phyloP scores from a whole-genome alignment of 2,888 invertebrate genomes.

The Cephus sareptanus region DNA sequence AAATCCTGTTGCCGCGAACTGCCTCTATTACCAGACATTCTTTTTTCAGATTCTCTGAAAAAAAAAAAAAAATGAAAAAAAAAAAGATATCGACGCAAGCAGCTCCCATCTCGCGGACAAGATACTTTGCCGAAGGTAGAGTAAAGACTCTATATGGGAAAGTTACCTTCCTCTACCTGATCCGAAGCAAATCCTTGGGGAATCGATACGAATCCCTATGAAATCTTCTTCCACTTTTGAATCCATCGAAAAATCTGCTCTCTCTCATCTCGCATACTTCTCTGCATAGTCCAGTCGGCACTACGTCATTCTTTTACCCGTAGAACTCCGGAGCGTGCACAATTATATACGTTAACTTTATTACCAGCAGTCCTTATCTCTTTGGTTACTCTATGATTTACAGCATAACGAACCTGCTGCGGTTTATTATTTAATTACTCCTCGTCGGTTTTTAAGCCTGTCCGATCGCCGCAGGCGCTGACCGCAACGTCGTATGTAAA shows the following conservation, averaged over 20 bases:
- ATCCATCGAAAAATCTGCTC: too few relatives aligned
- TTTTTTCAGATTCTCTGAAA: not conserved
- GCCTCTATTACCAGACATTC: not conserved
- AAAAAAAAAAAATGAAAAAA: too few relatives aligned
- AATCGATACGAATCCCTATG: not conserved
- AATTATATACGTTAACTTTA: slow-evolving; percentile 4
- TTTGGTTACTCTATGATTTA: slow-evolving; percentile 10
- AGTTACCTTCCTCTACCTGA: not conserved
- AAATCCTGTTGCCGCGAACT: not conserved
- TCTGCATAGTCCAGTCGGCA: not conserved
- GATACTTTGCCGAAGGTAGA: not conserved
- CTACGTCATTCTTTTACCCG: not conserved
- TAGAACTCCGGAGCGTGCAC: not conserved
- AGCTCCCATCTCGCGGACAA: not conserved
- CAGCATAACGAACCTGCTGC: not conserved
- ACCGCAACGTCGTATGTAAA: slow-evolving; percentile 3
- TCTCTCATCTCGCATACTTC: not conserved
- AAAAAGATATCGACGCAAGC: not conserved
- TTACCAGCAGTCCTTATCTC: slow-evolving; percentile 11
- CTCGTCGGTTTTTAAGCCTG: not conserved
- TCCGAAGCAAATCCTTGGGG: not conserved
- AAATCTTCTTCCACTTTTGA: not conserved
- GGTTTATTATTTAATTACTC: slow-evolving; percentile 13
- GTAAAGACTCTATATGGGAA: not conserved
- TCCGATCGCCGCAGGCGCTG: not conserved